Evolutionary conservation across 1,140 invertebrate species (phyloP), one percentile per base, ranked within the genome.

Genomic region (Drosophila pruinosa): DNA sequence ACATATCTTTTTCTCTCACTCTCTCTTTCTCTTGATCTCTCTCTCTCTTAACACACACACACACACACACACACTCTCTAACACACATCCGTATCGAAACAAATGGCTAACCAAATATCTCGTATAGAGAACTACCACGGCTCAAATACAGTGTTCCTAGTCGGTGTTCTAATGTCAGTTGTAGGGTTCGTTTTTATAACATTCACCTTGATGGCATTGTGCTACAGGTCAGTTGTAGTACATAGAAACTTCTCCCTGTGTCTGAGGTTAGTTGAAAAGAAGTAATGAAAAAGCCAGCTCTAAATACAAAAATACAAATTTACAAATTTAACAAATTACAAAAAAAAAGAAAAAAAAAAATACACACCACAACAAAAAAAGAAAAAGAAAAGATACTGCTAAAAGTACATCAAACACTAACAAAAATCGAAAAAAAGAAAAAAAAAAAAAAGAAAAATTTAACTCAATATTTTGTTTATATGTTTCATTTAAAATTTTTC

Each of bases 141-240:
- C 93, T 97, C 96, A 93, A 97, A 97, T 95, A 97, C 97, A 93
- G 96, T 97, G 93, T 97, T 97, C 95, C 95, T 99, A 94, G 97
- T 99, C 93, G 96, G 96, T 94, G 97, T 97, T 93, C 96, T 99
- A 94, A 98, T 98, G 94, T 98, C 97, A 93, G 97, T 98, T 94
- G 97, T 99, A 94, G 97, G 97, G 94, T 97, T 97, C 94, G 97
- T 99, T 94, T 98, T 99, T 95, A 95, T 99, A 94, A 95, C 98
- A 94, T 98, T 99, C 95, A 97, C 97, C 93, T 95, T 98, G 93
- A 97, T 98, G 95, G 97, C 98, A 94, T 96, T 98, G 94, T 99
- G 98, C 95, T 99, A 99, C 96, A 98, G 98, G 96, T 97, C 96
- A 97, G 96, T 97, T 94, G 96, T 97, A 96, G 96, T 97, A 95